Percentiles rank a stretch among this genome's conserved stretches.
phyloP scores from a whole-genome alignment of 2,888 invertebrate genomes.

The Hirtodrosophila trivittata region DNA sequence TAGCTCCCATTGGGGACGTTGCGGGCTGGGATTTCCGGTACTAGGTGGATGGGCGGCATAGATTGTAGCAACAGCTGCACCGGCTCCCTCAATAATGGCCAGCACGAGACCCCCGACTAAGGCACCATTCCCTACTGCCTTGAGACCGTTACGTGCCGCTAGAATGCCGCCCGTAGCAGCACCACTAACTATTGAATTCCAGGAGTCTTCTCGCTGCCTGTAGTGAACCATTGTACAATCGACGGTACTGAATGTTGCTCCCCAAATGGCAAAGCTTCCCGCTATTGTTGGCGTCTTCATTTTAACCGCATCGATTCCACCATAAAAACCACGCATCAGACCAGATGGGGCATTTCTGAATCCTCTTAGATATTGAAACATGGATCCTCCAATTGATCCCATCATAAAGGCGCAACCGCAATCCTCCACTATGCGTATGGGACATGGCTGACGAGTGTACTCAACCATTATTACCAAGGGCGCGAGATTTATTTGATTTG shows the following conservation, averaged over 20 bases:
- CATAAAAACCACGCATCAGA: constrained; percentile 54
- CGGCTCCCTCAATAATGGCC: constrained; percentile 65
- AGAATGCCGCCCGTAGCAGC: constrained; percentile 65
- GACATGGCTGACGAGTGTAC: constrained; percentile 69
- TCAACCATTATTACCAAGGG: constrained; percentile 58
- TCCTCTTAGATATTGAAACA: constrained; percentile 60
- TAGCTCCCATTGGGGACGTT: constrained; percentile 56
- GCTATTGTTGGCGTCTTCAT: constrained; percentile 65
- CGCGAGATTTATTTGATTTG: too few species aligned
- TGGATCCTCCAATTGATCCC: constrained; percentile 64
- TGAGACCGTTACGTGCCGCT: constrained; percentile 63
- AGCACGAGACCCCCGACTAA: constrained; percentile 63
- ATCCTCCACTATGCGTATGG: constrained; percentile 66
- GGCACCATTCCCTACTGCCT: constrained; percentile 67
- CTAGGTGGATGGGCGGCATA: constrained; percentile 47
- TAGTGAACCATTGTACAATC: constrained; percentile 62
- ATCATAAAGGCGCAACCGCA: constrained; percentile 72
- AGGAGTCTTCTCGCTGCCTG: constrained; percentile 60
- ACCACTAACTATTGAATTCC: constrained; percentile 68
- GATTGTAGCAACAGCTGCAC: constrained; percentile 66
- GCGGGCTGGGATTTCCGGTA: constrained; percentile 1
- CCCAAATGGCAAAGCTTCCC: constrained; percentile 69
- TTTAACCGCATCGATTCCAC: constrained; percentile 62
- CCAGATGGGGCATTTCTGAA: constrained; percentile 64
- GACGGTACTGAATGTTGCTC: constrained; percentile 66